These are phyloP conservation scores for Conomelus anceps DNA, from an alignment of 2,888 invertebrate genomes.

Conservation along the genomic window DNA sequence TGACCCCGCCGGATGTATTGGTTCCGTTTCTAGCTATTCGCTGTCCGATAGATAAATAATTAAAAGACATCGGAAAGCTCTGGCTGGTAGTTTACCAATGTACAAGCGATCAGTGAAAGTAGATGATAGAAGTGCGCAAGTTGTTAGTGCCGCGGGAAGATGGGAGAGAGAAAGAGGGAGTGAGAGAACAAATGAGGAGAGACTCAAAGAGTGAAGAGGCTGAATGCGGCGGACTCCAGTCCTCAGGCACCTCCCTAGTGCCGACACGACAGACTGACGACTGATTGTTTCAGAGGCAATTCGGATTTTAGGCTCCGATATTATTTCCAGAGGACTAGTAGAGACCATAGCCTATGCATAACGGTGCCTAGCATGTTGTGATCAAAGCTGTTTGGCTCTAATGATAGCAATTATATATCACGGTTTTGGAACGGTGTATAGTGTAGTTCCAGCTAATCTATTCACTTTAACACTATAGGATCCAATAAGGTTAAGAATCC, in stretches of 20 bases:
- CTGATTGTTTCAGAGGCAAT: background rate
- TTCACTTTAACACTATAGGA: background rate
- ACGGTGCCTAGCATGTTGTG: background rate
- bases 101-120: background rate
- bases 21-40: background rate
- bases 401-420: background rate
- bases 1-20: background rate
- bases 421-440: background rate
- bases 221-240: background rate
- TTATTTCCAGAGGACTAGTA: no score
- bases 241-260: background rate
- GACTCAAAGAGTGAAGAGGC: background rate
- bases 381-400: background rate
- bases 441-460: background rate
- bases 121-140: background rate
- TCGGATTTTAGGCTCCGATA: background rate
- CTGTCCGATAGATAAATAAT: background rate
- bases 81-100: background rate
- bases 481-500: no score
- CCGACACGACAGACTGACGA: background rate
- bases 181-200: background rate
- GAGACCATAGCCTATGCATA: background rate
- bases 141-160: background rate
- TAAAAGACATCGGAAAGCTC: background rate
- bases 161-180: background rate